These are phyloP conservation scores for Caerostris extrusa DNA, from an alignment of 1,140 invertebrate species.

Conservation along the genomic window DNA sequence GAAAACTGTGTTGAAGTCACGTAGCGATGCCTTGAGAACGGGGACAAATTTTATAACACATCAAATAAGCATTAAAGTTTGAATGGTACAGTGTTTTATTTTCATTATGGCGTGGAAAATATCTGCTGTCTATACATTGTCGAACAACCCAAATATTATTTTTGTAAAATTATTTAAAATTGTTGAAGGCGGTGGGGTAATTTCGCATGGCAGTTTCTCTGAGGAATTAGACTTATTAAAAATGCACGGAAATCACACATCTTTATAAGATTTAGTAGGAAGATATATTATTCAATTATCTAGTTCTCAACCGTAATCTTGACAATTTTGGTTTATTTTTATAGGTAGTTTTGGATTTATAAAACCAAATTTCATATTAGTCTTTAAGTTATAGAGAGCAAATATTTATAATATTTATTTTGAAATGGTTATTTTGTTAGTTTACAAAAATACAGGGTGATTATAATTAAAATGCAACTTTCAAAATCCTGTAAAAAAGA, in stretches of 20 bases:
- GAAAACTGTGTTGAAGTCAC: too few species aligned
- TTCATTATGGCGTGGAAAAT: neutral
- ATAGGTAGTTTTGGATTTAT: too few species aligned
- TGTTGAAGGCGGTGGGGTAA: neutral
- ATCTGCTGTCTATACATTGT: neutral
- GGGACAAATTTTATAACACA: slow-evolving; percentile 13
- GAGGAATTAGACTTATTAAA: neutral
- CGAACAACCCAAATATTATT: neutral
- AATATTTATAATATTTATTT: too few species aligned
- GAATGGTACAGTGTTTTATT: neutral
- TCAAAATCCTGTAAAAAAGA: too few species aligned
- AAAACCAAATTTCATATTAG: too few species aligned
- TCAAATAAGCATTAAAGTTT: neutral
- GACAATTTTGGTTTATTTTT: too few species aligned
- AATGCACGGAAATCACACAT: neutral
- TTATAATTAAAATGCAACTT: too few species aligned
- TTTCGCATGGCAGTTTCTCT: neutral
- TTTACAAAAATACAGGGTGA: too few species aligned
- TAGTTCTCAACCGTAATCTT: too few species aligned
- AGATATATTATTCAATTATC: too few species aligned
- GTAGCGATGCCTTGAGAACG: neutral
- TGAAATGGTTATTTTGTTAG: too few species aligned
- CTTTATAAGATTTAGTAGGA: neutral
- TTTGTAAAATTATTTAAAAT: neutral
- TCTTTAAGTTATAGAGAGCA: too few species aligned